Base-by-base conservation (phyloP, 1,140 invertebrate genomes). In the Microplitis demolitor region DNA sequence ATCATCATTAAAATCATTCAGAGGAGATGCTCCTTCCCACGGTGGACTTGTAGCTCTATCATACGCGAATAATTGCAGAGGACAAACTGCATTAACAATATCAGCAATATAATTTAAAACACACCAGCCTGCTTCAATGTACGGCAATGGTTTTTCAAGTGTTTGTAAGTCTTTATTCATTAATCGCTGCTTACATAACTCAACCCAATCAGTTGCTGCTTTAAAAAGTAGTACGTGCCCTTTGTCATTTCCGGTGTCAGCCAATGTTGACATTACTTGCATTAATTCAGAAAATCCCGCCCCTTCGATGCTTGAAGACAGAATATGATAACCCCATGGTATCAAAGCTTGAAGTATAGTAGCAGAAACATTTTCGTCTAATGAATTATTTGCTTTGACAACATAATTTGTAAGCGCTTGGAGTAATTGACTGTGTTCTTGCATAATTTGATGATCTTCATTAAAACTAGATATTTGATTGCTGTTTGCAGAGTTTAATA, bases 141-240 rank as follows among this genome's bases (percentile, higher is more conserved):
- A 89, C 39, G 90, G 85, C 76, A 83, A 79, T 3, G 79, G 79
- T 66, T 83, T 85, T 9, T 87, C 84, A 5, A 86, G 69, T 11
- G 78, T 74, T 39, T 84, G 76, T 0, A 76, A 69, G 31, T 87
- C 86, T 73, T 86, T 87, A 11, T 72, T 82, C 69, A 82, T 83
- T 5, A 88, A 73, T 62, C 85, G 83, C 54, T 82, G 81, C 72
- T 87, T 88, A 64, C 92, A 93, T 5, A 91, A 78, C 72, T 93
- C 90, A 4, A 98, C 88, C 96, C 96, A 98, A 31, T 89, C 86
- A 5, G 93, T 90, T 0, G 93, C 91, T 4, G 95, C 93, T 74
- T 92, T 91, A 79, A 98, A 96, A 4, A 98, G 83, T 24, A 91
- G 87, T 1, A 91, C 84, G 84, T 98, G 96, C 0, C 96, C 94